phyloP scores from a whole-genome alignment of 2,888 invertebrate genomes.

The Miltochrista miniata region DNA sequence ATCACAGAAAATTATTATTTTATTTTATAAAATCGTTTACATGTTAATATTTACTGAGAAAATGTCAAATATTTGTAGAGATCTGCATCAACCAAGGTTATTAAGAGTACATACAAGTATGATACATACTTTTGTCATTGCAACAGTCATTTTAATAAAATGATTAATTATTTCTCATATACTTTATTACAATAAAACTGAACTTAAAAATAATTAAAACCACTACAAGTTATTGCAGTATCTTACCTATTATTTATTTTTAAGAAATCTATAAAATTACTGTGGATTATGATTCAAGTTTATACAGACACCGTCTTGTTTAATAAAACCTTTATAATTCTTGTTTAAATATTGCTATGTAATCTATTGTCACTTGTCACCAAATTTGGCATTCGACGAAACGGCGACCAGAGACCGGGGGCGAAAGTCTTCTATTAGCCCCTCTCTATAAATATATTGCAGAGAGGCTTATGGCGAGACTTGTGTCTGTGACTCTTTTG shows the following conservation, averaged over 20 bases:
- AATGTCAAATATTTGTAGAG: conserved; percentile 25
- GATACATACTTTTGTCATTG: conserved; percentile 13
- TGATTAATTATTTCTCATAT: conserved; percentile 30
- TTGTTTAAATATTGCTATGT: too few species aligned
- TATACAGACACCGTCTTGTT: too few species aligned
- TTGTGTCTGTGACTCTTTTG: too few species aligned
- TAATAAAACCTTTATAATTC: too few species aligned
- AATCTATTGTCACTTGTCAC: too few species aligned
- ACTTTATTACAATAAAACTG: conserved; percentile 19
- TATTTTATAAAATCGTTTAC: neutral
- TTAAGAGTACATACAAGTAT: conserved; percentile 1
- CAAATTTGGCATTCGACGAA: too few species aligned
- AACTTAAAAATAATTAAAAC: neutral
- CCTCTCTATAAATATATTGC: too few species aligned
- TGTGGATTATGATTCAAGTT: too few species aligned
- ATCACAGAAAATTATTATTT: neutral
- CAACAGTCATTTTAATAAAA: conserved; percentile 20
- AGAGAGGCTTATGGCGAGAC: too few species aligned
- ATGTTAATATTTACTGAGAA: conserved; percentile 19
- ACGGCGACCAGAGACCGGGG: too few species aligned
- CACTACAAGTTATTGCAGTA: neutral
- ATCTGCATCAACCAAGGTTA: conserved; percentile 17
- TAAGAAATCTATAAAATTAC: too few species aligned
- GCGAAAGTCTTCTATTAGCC: too few species aligned
- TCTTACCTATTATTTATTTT: neutral